Base-by-base conservation (phyloP, 2,797 vertebrate species). In the Parauchenoglanis ngamensis region DNA sequence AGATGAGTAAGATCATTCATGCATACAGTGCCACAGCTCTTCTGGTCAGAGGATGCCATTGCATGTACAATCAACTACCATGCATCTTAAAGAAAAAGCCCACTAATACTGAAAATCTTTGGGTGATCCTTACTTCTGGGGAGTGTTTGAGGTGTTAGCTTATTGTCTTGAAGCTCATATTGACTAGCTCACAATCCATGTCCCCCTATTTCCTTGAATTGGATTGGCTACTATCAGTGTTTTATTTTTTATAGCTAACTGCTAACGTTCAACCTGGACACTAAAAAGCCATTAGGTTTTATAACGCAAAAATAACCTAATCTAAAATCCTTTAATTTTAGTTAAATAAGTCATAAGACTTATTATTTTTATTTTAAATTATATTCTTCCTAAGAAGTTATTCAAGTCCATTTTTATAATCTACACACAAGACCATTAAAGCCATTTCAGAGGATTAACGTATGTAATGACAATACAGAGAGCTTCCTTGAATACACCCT, bases 361-460 rank as follows among this genome's bases (percentile, higher is more conserved):
- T 63, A 3, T 5, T 52, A 28, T 11, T 23, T 57, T 25, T 13
- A 35, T 59, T 56, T 57, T 40, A 40, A 40, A 80, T 59, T 67
- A 73, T 31, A 19, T 56, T 76, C 12, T 76, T n/a, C 35, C 49
- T 31, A 54, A 83, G 23, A 61, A 72, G 25, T n/a, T 73, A 63
- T 63, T 67, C 31, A 77, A 31, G 21, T 59, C 35, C 21, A 61
- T 63, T 63, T 63, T 13, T 81, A 81, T 46, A 81, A 81, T 63
- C 79, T 40, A 79, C 40, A 81, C 57, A 81, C 35, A 61, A 61
- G 13, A 78, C 76, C 78, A 63, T 63, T 52, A 78, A 75, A 84
- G 61, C 72, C 25, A 54, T 86, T 84, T 83, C 52, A 61, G 63
- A 25, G 61, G 61, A 86, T 11, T 88, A 73, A 87, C 44, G 54